Evolutionary conservation across 2,113 vertebrate species (phyloP), one percentile per base, ranked within the genome.

Genomic region (Telmatochromis sp.): DNA sequence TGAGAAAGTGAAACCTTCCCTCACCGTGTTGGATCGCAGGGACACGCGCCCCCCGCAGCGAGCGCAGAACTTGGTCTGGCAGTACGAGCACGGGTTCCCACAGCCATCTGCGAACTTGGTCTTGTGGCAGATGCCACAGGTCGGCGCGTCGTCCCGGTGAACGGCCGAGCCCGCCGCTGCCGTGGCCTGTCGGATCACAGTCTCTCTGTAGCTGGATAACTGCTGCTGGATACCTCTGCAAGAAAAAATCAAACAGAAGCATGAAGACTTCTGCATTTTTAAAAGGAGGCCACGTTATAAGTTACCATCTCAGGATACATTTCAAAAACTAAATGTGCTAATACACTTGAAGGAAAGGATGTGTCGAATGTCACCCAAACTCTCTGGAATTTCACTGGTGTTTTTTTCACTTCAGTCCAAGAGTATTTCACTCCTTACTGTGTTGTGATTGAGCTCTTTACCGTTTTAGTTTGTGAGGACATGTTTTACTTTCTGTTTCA

Each of bases 41-140:
- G 98, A 98, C 92, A 99, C 98, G 13, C 98, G 96, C 50, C 98
- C 98, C 60, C 99, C 99, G 13, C 99, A 99, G 85, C 99, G 98
- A 71, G 98, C 99, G 78, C 99, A 99, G 95, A 99, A 99, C 96
- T 98, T 99, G 94, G 98, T 99, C 96, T 98, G 98, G 95, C 99
- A 99, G 94, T 99, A 99, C 86, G 98, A 99, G 94, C 99, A 99
- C 82, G 98, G 97, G 95, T 98, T 98, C 87, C 99, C 99, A 11
- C 99, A 99, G 71, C 99, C 99, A 75, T 99, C 98, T 5, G 98
- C 99, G 91, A 99, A 99, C 97, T 99, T 99, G 81, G 99, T 99
- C 96, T 99, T 99, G 92, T 96, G 98, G 94, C 99, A 99, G 95
- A 99, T 98, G 90, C 98, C 98, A 90, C 99, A 99, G 17, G 98